Base-by-base conservation (phyloP, 2,888 invertebrate genomes). In the Sericinus montela region DNA sequence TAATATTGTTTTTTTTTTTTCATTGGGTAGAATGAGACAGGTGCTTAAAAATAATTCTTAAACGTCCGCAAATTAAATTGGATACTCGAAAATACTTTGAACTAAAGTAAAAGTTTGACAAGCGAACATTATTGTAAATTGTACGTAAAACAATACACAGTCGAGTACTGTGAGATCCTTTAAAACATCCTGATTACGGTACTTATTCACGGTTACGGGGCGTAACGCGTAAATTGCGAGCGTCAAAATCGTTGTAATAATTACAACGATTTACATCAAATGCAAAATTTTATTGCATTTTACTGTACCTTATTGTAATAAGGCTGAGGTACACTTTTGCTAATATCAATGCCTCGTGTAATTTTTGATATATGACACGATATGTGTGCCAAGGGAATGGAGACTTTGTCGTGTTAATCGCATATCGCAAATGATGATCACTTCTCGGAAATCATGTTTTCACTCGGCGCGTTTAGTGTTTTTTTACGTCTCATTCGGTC, bases 181-280 rank as follows among this genome's bases (percentile, higher is more conserved):
- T 65, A 62, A 60, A 66, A 68, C 53, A 50, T 72, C 71, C 72
- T 74, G 73, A 81, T 81, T 79, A 67, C 64, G 48, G 55, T 57
- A 56, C 59, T 79, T 74, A 78, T 78, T 71, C 66, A 65, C 59
- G 63, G 56, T 62, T 67, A 62, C 61, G 54, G 61, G 71, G 69
- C 80, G 75, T 75, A 69, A 78, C 78, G 67, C 58, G 62, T 65
- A 66, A 69, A 70, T 71, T 68, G 64, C 64, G 56, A 65, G 61
- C 72, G 74, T 77, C 77, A 78, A 75, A 80, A 80, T 70, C 62
- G 55, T 58, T 65, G 69, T 75, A 78, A 78, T 77, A 69, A 73
- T 72, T 70, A 67, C 73, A 62, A 69, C 68, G 65, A 72, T 69
- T 71, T 59, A 41, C 39, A 39, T 51, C 41, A 51, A 43, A 44